A percentile compares a stretch with the other conserved stretches of the same genome.
Evolutionary conservation across 2,888 invertebrate genomes (phyloP).

Genomic region (Drosophila cognata): DNA sequence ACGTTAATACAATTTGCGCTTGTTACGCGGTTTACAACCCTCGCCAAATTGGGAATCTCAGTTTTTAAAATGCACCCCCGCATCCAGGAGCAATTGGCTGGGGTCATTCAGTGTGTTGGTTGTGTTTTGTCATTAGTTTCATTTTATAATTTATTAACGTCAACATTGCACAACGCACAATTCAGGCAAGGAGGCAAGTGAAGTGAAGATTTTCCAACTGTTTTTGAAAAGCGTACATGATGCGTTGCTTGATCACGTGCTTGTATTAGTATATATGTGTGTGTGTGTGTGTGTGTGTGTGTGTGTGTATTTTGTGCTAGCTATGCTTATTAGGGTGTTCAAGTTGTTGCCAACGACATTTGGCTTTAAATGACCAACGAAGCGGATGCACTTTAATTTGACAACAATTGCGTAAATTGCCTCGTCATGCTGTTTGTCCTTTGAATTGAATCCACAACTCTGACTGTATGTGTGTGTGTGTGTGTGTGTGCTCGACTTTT

Average conservation of each 20-base stretch:
- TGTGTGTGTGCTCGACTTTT: slow-evolving; percentile 44
- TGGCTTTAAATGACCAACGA: slow-evolving; percentile 82
- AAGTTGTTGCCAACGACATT: slow-evolving; percentile 51
- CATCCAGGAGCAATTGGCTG: not conserved
- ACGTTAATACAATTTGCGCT: slow-evolving; percentile 75
- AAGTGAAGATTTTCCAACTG: slow-evolving; percentile 64
- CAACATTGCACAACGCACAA: slow-evolving; percentile 76
- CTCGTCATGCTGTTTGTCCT: slow-evolving; percentile 74
- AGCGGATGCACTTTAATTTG: slow-evolving; percentile 84
- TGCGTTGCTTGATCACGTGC: slow-evolving; percentile 63
- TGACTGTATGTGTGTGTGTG: slow-evolving; percentile 13
- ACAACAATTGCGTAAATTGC: slow-evolving; percentile 81
- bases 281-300: slow-evolving; percentile 10
- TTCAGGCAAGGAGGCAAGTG: slow-evolving; percentile 45
- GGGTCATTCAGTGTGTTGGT: slow-evolving; percentile 32
- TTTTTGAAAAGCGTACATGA: slow-evolving; percentile 83
- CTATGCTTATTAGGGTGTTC: slow-evolving; percentile 31
- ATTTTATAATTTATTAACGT: slow-evolving; percentile 84
- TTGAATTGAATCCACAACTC: slow-evolving; percentile 53
- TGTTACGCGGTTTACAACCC: slow-evolving; percentile 79
- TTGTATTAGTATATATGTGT: slow-evolving; percentile 12
- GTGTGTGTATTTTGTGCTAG: slow-evolving; percentile 1
- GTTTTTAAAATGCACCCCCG: slow-evolving; percentile 56
- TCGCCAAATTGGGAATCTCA: slow-evolving; percentile 40
- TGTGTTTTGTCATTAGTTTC: slow-evolving; percentile 83